A percentile compares a stretch with the other conserved stretches of the same genome.
Evolutionary conservation across 1,140 invertebrate species (phyloP).

Genomic region (Spodoptera frugiperda): DNA sequence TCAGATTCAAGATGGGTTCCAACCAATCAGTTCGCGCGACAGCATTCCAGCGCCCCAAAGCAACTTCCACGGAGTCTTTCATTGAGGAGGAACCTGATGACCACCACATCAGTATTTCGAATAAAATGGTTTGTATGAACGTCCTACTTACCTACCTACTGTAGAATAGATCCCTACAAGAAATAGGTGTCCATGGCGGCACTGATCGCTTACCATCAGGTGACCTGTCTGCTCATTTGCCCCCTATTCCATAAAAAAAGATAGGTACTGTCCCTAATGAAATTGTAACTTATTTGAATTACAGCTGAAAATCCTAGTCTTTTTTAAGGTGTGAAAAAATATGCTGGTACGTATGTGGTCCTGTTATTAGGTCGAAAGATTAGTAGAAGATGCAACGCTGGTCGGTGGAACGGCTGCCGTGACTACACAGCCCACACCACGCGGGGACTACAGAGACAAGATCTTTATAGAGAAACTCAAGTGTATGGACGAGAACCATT

Average conservation of each 20-base stretch:
- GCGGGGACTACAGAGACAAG: conserved; percentile 69
- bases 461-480: conserved; percentile 80
- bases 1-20: conserved; percentile 63
- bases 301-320: no score
- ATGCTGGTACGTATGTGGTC: no score
- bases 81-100: conserved; percentile 57
- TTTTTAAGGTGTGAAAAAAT: no score
- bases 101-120: conserved; percentile 75
- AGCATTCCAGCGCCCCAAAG: conserved; percentile 63
- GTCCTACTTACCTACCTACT: no score
- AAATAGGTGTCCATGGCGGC: no score
- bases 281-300: no score
- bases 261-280: no score
- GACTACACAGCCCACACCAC: conserved; percentile 59
- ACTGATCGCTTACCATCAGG: no score
- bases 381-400: conserved; percentile 76
- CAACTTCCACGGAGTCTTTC: conserved; percentile 36
- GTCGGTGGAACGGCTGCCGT: conserved; percentile 52
- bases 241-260: no score
- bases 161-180: no score
- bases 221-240: no score
- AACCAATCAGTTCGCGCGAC: conserved; percentile 67
- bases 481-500: conserved; percentile 80
- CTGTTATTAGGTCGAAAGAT: conserved; percentile 68
- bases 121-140: conserved; percentile 72